Base-by-base conservation (phyloP, 2,888 invertebrate genomes). In the Drosophila anomelani region DNA sequence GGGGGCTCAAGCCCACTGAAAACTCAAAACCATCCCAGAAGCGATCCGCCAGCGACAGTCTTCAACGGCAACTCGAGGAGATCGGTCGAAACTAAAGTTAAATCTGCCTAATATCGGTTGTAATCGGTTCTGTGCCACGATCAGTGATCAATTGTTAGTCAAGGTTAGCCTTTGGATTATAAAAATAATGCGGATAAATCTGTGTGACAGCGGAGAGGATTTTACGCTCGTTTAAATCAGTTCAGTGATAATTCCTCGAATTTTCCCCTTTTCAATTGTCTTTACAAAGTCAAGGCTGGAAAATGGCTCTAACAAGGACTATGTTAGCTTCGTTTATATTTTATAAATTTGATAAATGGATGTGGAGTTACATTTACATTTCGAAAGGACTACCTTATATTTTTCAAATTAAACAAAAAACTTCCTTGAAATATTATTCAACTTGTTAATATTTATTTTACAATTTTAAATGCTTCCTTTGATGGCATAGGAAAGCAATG, bases 1-100 rank as follows among this genome's bases (percentile, higher is more conserved):
- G 73, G 58, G 58, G 75, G 75, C 29, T 43, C 41, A 47, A 36
- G 58, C 53, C 53, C 53, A 64, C 34, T 64, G 41, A 64, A 64
- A 38, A 66, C 64, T 66, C 85, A 91, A 91, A 91, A 91, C 83
- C 85, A 85, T 73, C 81, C 88, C 79, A 90, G 90, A 91, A 91
- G 91, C 83, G 72, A 83, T 79, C 77, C 76, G 73, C 61, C 81
- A 81, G 72, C 80, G 86, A 85, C 91, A 91, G 91, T 91, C 91
- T 84, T 89, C 73, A 79, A 75, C 88, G 90, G 88, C 79, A 81
- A 86, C 79, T 83, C 81, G 77, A 84, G 62, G 74, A 74, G 80
- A 76, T 74, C 76, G 80, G 86, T 77, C 60, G 60, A 61, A 59
- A 79, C 87, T 13, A 64, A 44, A 70, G 44, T 15, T 26, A 17